A percentile compares a stretch with the other conserved stretches of the same genome.
Evolutionary conservation across 1,140 invertebrate species (phyloP).

Genomic region (Drosophila tristis): DNA sequence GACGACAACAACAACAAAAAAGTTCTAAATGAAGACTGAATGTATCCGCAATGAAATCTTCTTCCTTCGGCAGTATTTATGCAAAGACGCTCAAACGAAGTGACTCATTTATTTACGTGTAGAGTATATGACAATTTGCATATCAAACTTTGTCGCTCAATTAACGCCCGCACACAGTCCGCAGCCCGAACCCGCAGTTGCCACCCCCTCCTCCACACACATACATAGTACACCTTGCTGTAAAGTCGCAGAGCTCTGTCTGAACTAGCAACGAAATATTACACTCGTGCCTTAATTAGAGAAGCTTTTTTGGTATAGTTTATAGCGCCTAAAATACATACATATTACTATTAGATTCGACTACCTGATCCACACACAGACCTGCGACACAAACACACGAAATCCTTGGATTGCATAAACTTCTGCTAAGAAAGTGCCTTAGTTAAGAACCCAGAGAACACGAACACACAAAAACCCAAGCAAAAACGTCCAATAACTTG

Average conservation of each 20-base stretch:
- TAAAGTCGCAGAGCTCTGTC: slow-evolving; percentile 53
- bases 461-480: slow-evolving; percentile 5
- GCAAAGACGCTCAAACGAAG: slow-evolving; percentile 53
- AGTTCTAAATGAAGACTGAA: slow-evolving; percentile 44
- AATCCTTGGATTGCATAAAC: slow-evolving; percentile 71
- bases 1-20: slow-evolving; percentile 17
- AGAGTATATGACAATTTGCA: slow-evolving; percentile 55
- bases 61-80: slow-evolving; percentile 17
- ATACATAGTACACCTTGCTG: slow-evolving; percentile 16
- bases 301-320: slow-evolving; percentile 55
- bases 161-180: slow-evolving; percentile 45
- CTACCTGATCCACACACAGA: slow-evolving; percentile 34
- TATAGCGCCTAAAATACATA: slow-evolving; percentile 52
- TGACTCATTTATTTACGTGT: slow-evolving; percentile 57
- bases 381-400: slow-evolving; percentile 24
- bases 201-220: slow-evolving; percentile 1
- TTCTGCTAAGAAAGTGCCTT: slow-evolving; percentile 70
- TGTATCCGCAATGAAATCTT: slow-evolving; percentile 39
- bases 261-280: slow-evolving; percentile 50
- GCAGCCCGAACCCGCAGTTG: not conserved
- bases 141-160: slow-evolving; percentile 68
- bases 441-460: slow-evolving; percentile 47
- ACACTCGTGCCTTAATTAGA: slow-evolving; percentile 77
- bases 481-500: slow-evolving; percentile 26
- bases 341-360: slow-evolving; percentile 43